A percentile compares a stretch with the other conserved stretches of the same genome.
Evolutionary conservation across 2,888 invertebrate genomes (phyloP).

Genomic region (Ormyrus pomaceus): DNA sequence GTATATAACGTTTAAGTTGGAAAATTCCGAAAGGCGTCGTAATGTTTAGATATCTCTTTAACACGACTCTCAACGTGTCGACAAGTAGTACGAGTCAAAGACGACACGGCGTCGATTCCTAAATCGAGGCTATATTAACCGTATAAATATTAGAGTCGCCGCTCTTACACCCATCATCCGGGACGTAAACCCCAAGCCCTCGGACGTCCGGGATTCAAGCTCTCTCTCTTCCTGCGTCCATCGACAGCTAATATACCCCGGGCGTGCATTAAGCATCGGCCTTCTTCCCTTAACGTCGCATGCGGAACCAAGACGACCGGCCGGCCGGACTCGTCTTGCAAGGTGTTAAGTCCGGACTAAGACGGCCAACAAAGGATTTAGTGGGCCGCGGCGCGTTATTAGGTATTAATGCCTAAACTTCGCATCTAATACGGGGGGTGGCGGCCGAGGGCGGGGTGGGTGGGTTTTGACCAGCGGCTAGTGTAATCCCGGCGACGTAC

Average conservation of each 20-base stretch:
- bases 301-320: neutral
- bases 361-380: conserved; percentile 74
- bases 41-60: no score
- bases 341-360: conserved; percentile 69
- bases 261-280: conserved; percentile 9
- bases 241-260: conserved; percentile 50
- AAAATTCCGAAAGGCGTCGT: no score
- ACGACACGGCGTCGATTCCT: no score
- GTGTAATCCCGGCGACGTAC: conserved; percentile 65
- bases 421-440: conserved; percentile 66
- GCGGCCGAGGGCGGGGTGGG: conserved; percentile 54
- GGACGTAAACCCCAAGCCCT: neutral
- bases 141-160: no score
- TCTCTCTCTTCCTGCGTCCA: conserved; percentile 9
- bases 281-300: conserved; percentile 11
- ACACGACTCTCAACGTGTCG: no score
- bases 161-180: no score
- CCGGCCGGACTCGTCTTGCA: conserved; percentile 48
- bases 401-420: conserved; percentile 74
- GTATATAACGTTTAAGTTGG: no score
- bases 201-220: neutral
- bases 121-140: no score
- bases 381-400: conserved; percentile 69
- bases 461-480: conserved; percentile 68
- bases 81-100: no score